These are phyloP conservation scores for Nothoprocta pentlandii DNA, from an alignment of 2,113 vertebrate species.

Conservation along the genomic window DNA sequence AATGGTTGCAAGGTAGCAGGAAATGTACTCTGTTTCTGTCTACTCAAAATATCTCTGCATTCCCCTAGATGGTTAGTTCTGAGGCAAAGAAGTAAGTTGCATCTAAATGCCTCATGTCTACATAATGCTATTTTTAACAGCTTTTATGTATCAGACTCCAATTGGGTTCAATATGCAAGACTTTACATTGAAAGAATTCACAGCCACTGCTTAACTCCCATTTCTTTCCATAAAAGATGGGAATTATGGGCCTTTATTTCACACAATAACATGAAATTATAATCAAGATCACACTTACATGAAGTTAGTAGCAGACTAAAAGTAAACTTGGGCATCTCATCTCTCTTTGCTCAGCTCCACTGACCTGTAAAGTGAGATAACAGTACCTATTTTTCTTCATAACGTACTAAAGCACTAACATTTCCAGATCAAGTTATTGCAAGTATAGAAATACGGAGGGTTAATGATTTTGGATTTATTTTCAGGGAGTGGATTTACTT, in stretches of 20 bases:
- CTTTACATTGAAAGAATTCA: not conserved
- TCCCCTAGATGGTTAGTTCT: not conserved
- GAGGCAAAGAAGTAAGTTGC: not conserved
- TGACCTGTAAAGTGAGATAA: not conserved
- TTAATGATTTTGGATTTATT: not conserved
- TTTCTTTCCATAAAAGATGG: not conserved
- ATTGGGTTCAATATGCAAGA: not conserved
- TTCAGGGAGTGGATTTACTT: not conserved
- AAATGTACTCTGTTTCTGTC: not conserved
- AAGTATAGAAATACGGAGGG: not conserved
- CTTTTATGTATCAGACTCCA: not conserved
- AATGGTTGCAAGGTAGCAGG: slow-evolving; percentile 17
- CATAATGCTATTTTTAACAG: not conserved
- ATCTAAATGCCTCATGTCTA: not conserved
- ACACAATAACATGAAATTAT: not conserved
- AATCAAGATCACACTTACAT: not conserved
- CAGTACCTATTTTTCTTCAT: not conserved
- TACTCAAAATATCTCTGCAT: slow-evolving; percentile 6
- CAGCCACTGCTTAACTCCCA: not conserved
- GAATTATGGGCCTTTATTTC: not conserved
- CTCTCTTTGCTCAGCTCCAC: not conserved
- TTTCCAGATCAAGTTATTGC: not conserved
- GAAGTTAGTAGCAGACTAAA: no score
- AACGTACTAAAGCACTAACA: not conserved
- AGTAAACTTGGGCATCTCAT: not conserved